Conservation (phyloP, 2,797 vertebrate genomes). For the Microchirus variegatus region DNA sequence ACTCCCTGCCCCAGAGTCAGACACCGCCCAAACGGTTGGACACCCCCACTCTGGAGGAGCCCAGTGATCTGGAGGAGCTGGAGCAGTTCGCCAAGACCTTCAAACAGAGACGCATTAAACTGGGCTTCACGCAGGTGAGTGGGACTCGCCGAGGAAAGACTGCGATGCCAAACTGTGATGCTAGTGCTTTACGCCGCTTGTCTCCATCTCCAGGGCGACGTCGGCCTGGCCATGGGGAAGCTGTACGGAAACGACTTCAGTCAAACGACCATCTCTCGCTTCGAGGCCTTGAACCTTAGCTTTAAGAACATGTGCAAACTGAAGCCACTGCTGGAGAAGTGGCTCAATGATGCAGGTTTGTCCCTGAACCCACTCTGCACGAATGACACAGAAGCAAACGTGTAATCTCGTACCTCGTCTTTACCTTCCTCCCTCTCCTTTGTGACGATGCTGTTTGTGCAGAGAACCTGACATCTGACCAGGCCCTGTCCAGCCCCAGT, state of each 20-base stretch:
- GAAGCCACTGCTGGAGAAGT: constrained; percentile 99
- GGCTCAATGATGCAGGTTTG: constrained; percentile 99
- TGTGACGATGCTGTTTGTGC: constrained; percentile 84
- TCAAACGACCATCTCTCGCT: constrained; percentile 99
- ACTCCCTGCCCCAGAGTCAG: constrained; percentile 94
- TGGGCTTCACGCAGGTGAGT: constrained; percentile 98
- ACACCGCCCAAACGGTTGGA: constrained; percentile 97
- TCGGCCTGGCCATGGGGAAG: constrained; percentile 93
- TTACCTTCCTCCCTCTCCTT: constrained; percentile 74
- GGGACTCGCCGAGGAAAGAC: neutral
- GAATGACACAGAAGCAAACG: neutral
- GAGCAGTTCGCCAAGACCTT: constrained; percentile 99
- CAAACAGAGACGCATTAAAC: constrained; percentile 99
- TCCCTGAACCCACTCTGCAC: constrained; percentile 62
- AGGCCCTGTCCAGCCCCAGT: constrained; percentile 94
- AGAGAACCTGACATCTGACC: constrained; percentile 98
- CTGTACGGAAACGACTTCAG: constrained; percentile 99
- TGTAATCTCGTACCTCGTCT: constrained; percentile 62
- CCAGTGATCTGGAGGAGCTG: constrained; percentile 98
- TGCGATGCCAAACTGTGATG: neutral
- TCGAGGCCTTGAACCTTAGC: constrained; percentile 99
- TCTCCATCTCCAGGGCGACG: constrained; percentile 68
- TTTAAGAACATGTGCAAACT: constrained; percentile 99
- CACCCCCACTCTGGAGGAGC: constrained; percentile 97
- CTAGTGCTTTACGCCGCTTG: neutral